These are phyloP conservation scores for Kryptopterus vitreolus DNA, from an alignment of 2,797 vertebrate genomes.

Conservation along the genomic window DNA sequence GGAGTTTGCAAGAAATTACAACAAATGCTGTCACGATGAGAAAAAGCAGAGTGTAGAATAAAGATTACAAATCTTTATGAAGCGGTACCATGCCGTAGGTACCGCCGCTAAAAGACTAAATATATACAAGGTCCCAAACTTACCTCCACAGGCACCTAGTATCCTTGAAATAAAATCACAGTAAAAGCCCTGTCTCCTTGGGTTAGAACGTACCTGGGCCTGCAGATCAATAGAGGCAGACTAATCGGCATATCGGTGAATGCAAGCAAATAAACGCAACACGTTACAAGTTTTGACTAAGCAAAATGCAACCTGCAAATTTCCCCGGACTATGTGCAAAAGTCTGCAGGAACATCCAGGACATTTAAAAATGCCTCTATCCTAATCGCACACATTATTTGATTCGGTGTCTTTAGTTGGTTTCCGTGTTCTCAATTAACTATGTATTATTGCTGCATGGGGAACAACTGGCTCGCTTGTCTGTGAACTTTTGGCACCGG, in stretches of 20 bases:
- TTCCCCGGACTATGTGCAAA: background rate
- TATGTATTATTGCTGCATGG: slow-evolving; percentile 20
- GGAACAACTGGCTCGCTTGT: slow-evolving; percentile 13
- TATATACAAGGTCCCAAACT: background rate
- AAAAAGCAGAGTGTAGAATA: background rate
- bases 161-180: background rate
- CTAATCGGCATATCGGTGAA: background rate
- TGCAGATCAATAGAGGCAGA: background rate
- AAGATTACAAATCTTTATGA: background rate
- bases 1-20: background rate
- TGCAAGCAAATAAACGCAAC: background rate
- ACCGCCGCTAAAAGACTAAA: background rate
- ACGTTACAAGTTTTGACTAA: background rate
- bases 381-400: background rate
- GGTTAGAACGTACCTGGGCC: background rate
- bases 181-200: background rate
- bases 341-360: background rate
- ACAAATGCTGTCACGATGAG: background rate
- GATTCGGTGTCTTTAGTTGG: slow-evolving; percentile 1
- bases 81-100: background rate
- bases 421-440: slow-evolving; percentile 28
- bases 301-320: background rate
- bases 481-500: slow-evolving; percentile 17
- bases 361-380: background rate
- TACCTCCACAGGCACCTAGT: background rate